phyloP scores from a whole-genome alignment of 2,888 invertebrate genomes.

The Heliconius cydno region DNA sequence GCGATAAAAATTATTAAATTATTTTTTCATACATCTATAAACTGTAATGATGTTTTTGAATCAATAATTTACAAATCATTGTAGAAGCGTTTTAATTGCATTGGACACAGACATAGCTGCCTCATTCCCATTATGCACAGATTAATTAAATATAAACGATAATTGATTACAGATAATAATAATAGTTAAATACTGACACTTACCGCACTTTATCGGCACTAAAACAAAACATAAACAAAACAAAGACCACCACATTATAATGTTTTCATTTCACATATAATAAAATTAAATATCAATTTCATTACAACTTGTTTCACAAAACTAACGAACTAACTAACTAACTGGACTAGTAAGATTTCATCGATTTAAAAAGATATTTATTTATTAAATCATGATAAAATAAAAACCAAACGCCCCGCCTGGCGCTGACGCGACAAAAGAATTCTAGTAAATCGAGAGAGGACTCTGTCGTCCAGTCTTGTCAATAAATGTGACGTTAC shows the following conservation, averaged over 20 bases:
- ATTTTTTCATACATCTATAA: too few relatives aligned
- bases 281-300: constrained; percentile 20
- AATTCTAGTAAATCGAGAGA: background rate
- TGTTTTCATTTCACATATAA: constrained; percentile 47
- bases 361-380: background rate
- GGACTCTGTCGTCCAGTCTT: constrained; percentile 19
- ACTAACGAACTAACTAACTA: background rate
- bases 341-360: too few relatives aligned
- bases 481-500: constrained; percentile 20
- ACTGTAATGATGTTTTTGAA: constrained; percentile 4
- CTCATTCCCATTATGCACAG: constrained; percentile 19
- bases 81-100: constrained; percentile 11
- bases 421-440: constrained; percentile 26
- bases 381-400: constrained; percentile 10
- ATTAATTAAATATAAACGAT: constrained; percentile 23
- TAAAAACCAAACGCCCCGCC: constrained; percentile 5
- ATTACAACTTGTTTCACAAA: background rate
- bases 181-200: constrained; percentile 23
- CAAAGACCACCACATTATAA: constrained; percentile 49
- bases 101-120: constrained; percentile 26
- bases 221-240: constrained; percentile 44
- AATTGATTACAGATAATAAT: constrained; percentile 7
- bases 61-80: constrained; percentile 29
- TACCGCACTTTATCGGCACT: constrained; percentile 48
- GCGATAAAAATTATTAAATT: too few relatives aligned